These are phyloP conservation scores for Lophius americanus DNA, from an alignment of 2,797 vertebrate genomes.

Conservation along the genomic window DNA sequence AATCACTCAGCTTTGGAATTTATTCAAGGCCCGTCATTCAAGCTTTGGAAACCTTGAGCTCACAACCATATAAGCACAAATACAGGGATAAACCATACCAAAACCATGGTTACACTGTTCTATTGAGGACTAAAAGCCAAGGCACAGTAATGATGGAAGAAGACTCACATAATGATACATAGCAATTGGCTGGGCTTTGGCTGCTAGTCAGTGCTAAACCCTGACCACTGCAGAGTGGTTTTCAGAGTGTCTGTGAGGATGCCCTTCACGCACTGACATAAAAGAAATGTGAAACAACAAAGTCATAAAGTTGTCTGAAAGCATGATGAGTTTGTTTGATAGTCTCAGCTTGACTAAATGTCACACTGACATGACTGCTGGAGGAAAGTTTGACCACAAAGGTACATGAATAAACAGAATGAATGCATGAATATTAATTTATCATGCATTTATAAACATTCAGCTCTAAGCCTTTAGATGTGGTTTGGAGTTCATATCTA, in stretches of 20 bases:
- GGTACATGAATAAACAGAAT: slow-evolving; percentile 1
- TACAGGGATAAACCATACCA: not conserved
- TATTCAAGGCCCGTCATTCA: slow-evolving; percentile 46
- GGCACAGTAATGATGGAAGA: slow-evolving; percentile 52
- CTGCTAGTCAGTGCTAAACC: slow-evolving; percentile 59
- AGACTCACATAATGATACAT: slow-evolving; percentile 68
- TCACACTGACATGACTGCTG: slow-evolving; percentile 10
- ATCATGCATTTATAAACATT: not conserved
- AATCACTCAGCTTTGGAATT: slow-evolving; percentile 32
- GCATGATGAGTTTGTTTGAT: slow-evolving; percentile 57
- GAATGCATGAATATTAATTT: not conserved
- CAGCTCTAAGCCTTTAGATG: not conserved
- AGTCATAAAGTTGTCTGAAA: slow-evolving; percentile 48
- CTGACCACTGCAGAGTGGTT: slow-evolving; percentile 47
- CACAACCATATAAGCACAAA: slow-evolving; percentile 17
- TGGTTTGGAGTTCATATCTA: not conserved
- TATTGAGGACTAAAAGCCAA: slow-evolving; percentile 53
- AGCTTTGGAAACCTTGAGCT: slow-evolving; percentile 23
- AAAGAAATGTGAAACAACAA: slow-evolving; percentile 35
- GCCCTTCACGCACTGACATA: slow-evolving; percentile 37
- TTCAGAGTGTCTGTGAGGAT: slow-evolving; percentile 9
- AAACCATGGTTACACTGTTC: slow-evolving; percentile 25
- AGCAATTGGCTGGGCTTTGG: slow-evolving; percentile 47
- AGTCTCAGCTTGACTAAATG: slow-evolving; percentile 33
- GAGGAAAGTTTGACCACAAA: slow-evolving; percentile 1